Conservation (phyloP, 2,113 vertebrate species). For the Aspidoscelis tigris region DNA sequence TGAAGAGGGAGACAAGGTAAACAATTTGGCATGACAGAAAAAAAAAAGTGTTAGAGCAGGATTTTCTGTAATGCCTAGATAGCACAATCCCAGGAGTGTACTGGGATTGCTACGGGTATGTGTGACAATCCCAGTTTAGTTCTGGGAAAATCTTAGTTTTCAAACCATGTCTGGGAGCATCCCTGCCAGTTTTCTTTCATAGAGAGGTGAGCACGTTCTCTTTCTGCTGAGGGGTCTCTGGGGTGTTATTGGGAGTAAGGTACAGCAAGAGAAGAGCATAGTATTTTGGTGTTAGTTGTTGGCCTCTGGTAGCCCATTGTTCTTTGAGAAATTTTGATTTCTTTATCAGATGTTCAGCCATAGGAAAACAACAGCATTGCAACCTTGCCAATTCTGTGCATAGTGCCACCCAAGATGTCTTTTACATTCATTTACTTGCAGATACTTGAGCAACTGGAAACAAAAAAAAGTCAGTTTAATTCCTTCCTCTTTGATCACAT, state of each 20-base stretch:
- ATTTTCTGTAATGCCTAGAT: no score
- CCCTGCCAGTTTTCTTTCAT: no score
- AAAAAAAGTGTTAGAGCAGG: no score
- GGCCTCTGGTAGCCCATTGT: neutral
- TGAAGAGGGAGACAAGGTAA: no score
- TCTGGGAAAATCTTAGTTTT: no score
- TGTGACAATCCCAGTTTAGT: no score
- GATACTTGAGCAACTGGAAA: constrained; percentile 14
- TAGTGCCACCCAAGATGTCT: neutral
- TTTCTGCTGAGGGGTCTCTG: neutral
- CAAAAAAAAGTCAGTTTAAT: constrained; percentile 14
- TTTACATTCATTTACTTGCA: neutral
- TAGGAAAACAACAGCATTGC: neutral
- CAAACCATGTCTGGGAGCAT: no score
- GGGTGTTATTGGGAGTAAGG: neutral
- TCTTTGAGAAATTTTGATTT: neutral
- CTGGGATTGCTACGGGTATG: no score
- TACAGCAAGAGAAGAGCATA: no score
- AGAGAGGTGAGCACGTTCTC: neutral
- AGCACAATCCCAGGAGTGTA: no score
- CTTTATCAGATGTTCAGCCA: neutral
- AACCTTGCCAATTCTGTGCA: neutral
- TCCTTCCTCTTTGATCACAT: neutral
- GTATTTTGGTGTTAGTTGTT: neutral
- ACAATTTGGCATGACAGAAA: no score